Conservation (phyloP, 2,797 vertebrate species). For the Diplodus puntazzo region DNA sequence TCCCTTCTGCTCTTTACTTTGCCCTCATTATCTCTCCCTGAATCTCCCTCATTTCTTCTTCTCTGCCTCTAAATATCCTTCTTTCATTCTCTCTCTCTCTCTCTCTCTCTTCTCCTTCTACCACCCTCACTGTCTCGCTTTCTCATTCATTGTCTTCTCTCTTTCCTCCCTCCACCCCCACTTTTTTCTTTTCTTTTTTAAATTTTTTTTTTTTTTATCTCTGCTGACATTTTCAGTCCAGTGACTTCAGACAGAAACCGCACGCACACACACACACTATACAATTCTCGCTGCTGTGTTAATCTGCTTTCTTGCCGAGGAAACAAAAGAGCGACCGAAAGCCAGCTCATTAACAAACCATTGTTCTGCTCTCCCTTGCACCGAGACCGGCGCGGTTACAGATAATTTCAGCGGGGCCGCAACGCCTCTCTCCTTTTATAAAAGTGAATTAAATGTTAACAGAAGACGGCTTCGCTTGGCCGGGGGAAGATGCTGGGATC, state of each 20-base stretch:
- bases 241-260: slow-evolving; percentile 68
- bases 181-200: not conserved
- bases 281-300: slow-evolving; percentile 52
- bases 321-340: slow-evolving; percentile 53
- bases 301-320: slow-evolving; percentile 58
- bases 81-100: slow-evolving; percentile 47
- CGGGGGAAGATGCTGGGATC: slow-evolving; percentile 23
- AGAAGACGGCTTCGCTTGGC: slow-evolving; percentile 26
- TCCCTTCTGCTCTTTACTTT: slow-evolving; percentile 17
- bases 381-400: slow-evolving; percentile 17
- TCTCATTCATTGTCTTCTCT: slow-evolving; percentile 53
- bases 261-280: slow-evolving; percentile 28
- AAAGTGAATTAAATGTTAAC: slow-evolving; percentile 53
- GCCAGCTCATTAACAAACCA: slow-evolving; percentile 66
- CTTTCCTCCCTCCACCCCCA: not conserved
- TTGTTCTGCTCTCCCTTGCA: slow-evolving; percentile 55
- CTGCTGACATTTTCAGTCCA: slow-evolving; percentile 77
- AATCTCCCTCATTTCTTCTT: not conserved
- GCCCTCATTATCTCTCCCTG: slow-evolving; percentile 33
- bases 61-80: slow-evolving; percentile 42
- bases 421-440: slow-evolving; percentile 16
- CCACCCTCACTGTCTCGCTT: not conserved
- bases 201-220: slow-evolving; percentile 47
- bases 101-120: not conserved
- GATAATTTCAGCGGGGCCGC: slow-evolving; percentile 41